phyloP scores from a whole-genome alignment of 2,888 invertebrate species.

The Drosophila nr. perissopoda region DNA sequence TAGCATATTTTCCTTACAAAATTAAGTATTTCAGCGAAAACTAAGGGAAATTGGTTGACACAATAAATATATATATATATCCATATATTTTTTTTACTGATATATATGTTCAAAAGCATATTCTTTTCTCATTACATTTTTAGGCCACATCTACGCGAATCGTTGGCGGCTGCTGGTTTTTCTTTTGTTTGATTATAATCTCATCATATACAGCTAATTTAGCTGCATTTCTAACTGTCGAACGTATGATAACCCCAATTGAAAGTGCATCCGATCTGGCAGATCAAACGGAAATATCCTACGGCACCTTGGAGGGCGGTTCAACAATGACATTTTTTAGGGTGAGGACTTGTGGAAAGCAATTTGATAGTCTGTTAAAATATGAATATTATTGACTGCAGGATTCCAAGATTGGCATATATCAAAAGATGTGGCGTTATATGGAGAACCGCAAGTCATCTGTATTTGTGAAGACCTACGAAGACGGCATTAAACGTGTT shows the following conservation, averaged over 20 bases:
- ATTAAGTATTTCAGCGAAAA: not conserved
- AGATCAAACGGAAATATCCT: slow-evolving; percentile 95
- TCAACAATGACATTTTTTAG: slow-evolving; percentile 99
- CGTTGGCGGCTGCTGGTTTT: slow-evolving; percentile 99
- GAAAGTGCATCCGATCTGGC: slow-evolving; percentile 98
- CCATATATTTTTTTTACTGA: not conserved
- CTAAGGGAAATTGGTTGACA: not conserved
- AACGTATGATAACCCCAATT: slow-evolving; percentile 97
- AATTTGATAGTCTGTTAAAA: not conserved
- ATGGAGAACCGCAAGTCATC: slow-evolving; percentile 93
- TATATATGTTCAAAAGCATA: not conserved
- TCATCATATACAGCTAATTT: slow-evolving; percentile 98
- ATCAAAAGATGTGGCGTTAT: slow-evolving; percentile 97
- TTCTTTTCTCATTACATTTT: slow-evolving; percentile 11
- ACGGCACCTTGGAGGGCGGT: slow-evolving; percentile 96
- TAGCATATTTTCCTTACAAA: not conserved
- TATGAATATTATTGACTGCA: slow-evolving; percentile 75
- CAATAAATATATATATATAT: not conserved
- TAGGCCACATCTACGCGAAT: slow-evolving; percentile 97
- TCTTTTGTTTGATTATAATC: slow-evolving; percentile 99
- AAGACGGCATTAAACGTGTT: slow-evolving; percentile 95
- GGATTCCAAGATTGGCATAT: slow-evolving; percentile 95
- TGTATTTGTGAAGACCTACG: slow-evolving; percentile 95
- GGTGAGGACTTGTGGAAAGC: slow-evolving; percentile 85
- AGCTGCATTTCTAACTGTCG: slow-evolving; percentile 99